Evolutionary conservation across 2,888 invertebrate species (phyloP).

Genomic region (Mongoloraphidia duomilia): DNA sequence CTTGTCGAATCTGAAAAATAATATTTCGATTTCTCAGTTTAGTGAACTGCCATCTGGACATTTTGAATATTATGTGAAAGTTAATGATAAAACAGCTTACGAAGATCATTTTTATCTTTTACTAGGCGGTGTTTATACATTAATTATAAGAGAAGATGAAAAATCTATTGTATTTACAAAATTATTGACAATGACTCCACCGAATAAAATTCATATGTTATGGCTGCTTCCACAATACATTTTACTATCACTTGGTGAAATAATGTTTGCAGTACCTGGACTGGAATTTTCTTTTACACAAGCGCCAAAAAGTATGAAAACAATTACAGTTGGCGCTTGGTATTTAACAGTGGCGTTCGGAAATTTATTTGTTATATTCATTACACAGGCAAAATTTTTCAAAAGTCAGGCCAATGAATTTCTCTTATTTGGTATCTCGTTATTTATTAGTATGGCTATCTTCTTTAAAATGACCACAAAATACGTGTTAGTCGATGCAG

Average conservation of each 20-base stretch:
- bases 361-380: constrained; percentile 61
- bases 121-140: constrained; percentile 40
- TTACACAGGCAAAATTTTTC: constrained; percentile 42
- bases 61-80: constrained; percentile 21
- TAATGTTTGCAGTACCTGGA: constrained; percentile 72
- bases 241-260: constrained; percentile 64
- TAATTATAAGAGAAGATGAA: constrained; percentile 30
- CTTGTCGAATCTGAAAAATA: constrained; percentile 32
- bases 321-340: constrained; percentile 74
- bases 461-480: too few species aligned
- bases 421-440: too few species aligned
- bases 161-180: constrained; percentile 35
- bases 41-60: constrained; percentile 43
- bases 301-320: constrained; percentile 72
- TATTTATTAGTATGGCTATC: too few species aligned
- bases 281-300: constrained; percentile 73
- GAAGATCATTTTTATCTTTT: constrained; percentile 21
- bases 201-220: constrained; percentile 50
- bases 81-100: constrained; percentile 16
- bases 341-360: constrained; percentile 67
- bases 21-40: constrained; percentile 41
- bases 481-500: too few species aligned
- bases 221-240: constrained; percentile 72
- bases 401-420: too few species aligned
- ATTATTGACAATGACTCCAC: constrained; percentile 43